Percentiles rank a stretch among this genome's conserved stretches.
Evolutionary conservation across 2,888 invertebrate species (phyloP).

Genomic region (Athetis lepigone): DNA sequence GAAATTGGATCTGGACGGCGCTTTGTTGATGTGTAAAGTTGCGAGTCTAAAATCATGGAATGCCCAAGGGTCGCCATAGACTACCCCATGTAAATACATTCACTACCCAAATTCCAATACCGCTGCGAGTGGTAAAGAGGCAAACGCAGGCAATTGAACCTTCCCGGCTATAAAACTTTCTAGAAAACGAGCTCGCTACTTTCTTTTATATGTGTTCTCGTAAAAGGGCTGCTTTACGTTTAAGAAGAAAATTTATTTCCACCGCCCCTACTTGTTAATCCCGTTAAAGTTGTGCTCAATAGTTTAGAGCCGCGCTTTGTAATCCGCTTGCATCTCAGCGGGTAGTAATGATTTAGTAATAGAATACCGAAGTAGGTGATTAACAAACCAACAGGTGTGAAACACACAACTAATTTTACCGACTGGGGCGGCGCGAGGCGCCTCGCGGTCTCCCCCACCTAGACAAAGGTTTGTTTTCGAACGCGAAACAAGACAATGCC

Average conservation of each 20-base stretch:
- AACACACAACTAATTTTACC: slow-evolving; percentile 77
- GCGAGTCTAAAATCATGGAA: slow-evolving; percentile 1
- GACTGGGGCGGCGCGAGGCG: slow-evolving; percentile 82
- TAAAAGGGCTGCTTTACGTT: slow-evolving; percentile 52
- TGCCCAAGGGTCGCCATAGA: slow-evolving; percentile 11
- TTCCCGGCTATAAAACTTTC: slow-evolving; percentile 49
- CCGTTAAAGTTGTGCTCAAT: slow-evolving; percentile 57
- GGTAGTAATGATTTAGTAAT: slow-evolving; percentile 54
- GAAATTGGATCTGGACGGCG: neutral
- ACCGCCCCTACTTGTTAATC: slow-evolving; percentile 48
- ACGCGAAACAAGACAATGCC: slow-evolving; percentile 75
- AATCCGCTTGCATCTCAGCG: slow-evolving; percentile 51
- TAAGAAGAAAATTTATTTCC: slow-evolving; percentile 58
- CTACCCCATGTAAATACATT: slow-evolving; percentile 44
- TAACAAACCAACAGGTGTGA: slow-evolving; percentile 81
- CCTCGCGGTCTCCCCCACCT: slow-evolving; percentile 82
- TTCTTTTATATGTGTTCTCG: slow-evolving; percentile 58
- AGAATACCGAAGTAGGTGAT: slow-evolving; percentile 58
- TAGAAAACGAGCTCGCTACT: slow-evolving; percentile 46
- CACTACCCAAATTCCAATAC: slow-evolving; percentile 46
- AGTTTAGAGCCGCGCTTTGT: slow-evolving; percentile 53
- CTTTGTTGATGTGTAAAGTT: slow-evolving; percentile 13
- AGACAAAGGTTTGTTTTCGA: slow-evolving; percentile 88
- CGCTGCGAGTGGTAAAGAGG: slow-evolving; percentile 42
- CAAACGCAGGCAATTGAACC: slow-evolving; percentile 53